Percentiles rank a stretch among this genome's conserved stretches.
These are phyloP conservation scores for Paracentrotus lividus DNA, from an alignment of 53 echinoderm and acorn worm genomes.

Conservation along the genomic window DNA sequence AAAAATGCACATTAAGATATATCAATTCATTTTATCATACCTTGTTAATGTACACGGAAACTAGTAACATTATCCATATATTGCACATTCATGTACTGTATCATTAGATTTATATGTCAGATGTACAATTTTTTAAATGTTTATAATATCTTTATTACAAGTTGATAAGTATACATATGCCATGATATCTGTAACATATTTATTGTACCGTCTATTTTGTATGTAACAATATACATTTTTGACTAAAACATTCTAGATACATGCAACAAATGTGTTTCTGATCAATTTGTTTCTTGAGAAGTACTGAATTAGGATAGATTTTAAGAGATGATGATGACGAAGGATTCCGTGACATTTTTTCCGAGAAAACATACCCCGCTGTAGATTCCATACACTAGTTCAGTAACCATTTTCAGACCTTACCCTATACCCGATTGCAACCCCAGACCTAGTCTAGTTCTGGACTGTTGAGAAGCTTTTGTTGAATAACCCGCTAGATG, in stretches of 20 bases:
- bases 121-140: neutral
- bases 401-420: no score
- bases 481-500: no score
- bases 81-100: neutral
- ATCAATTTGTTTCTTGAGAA: no score
- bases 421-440: no score
- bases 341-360: no score
- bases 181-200: neutral
- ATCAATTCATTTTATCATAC: neutral
- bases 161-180: neutral
- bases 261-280: neutral
- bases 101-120: neutral
- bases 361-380: no score
- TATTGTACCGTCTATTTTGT: neutral
- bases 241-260: neutral
- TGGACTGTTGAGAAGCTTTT: no score
- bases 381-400: no score
- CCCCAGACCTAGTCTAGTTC: no score
- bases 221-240: neutral
- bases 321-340: no score
- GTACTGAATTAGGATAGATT: no score
- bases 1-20: neutral
- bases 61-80: neutral
- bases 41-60: neutral
- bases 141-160: neutral